These are phyloP conservation scores for Ciconia maguari DNA, from an alignment of 2,113 vertebrate genomes.

Conservation along the genomic window DNA sequence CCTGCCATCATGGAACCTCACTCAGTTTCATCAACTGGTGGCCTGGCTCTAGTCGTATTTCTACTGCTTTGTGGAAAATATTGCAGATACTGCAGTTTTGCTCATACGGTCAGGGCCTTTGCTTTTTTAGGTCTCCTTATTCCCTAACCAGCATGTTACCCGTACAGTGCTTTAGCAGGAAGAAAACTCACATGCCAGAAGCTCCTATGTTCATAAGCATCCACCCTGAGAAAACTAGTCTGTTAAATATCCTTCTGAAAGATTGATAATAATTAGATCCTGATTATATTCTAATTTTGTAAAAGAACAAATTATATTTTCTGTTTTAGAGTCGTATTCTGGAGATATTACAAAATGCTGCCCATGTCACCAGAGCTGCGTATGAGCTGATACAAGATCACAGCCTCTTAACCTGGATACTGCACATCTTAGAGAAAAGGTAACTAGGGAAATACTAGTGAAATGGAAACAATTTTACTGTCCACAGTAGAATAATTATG, in stretches of 20 bases:
- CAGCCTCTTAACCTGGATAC: slow-evolving; percentile 87
- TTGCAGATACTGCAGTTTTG: background rate
- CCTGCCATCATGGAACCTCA: background rate
- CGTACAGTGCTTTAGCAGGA: background rate
- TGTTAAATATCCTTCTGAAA: background rate
- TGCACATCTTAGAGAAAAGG: slow-evolving; percentile 82
- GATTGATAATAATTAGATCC: background rate
- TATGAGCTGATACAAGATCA: slow-evolving; percentile 84
- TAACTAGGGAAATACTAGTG: slow-evolving; percentile 10
- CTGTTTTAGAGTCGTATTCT: slow-evolving; percentile 81
- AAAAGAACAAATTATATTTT: background rate
- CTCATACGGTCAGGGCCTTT: background rate
- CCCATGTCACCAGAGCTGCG: slow-evolving; percentile 80
- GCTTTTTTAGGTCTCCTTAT: background rate
- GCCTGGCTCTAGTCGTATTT: background rate
- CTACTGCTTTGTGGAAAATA: background rate
- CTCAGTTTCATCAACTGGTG: background rate
- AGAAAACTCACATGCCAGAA: background rate
- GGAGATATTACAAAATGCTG: slow-evolving; percentile 80
- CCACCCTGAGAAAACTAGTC: background rate
- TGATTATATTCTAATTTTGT: background rate
- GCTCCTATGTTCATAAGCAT: background rate
- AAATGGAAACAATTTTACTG: background rate
- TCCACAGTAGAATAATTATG: background rate
- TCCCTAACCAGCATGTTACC: background rate